Conservation (phyloP, 2,797 vertebrate genomes). For the Mastacembelus armatus region DNA sequence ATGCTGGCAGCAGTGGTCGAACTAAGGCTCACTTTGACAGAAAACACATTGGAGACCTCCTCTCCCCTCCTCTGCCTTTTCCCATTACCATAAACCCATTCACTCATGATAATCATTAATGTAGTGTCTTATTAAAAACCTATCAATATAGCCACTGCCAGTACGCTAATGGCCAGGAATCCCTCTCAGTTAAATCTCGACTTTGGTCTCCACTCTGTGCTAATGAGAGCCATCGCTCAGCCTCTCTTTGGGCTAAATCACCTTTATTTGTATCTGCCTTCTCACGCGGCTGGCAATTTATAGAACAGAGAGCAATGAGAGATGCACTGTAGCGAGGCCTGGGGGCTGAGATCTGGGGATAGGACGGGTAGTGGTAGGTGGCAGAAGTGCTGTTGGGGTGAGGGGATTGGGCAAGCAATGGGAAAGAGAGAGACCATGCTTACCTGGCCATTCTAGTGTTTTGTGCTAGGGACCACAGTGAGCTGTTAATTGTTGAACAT, state of each 20-base stretch:
- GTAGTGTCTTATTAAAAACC: slow-evolving; percentile 90
- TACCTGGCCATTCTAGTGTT: slow-evolving; percentile 68
- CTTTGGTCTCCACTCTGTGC: slow-evolving; percentile 86
- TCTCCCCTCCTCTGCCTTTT: slow-evolving; percentile 78
- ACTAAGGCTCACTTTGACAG: slow-evolving; percentile 71
- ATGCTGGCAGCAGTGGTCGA: slow-evolving; percentile 49
- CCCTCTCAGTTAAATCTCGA: slow-evolving; percentile 87
- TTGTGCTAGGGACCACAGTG: slow-evolving; percentile 60
- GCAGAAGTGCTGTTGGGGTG: neutral
- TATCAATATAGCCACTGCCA: slow-evolving; percentile 87
- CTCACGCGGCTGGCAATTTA: slow-evolving; percentile 81
- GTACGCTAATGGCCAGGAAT: slow-evolving; percentile 86
- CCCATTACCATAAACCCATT: slow-evolving; percentile 87
- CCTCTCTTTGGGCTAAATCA: slow-evolving; percentile 89
- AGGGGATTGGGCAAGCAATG: slow-evolving; percentile 5
- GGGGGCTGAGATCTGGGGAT: slow-evolving; percentile 48
- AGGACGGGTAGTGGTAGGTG: slow-evolving; percentile 27
- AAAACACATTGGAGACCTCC: slow-evolving; percentile 81
- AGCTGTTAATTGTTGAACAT: slow-evolving; percentile 82
- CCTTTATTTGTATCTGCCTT: slow-evolving; percentile 90
- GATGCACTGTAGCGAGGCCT: slow-evolving; percentile 76
- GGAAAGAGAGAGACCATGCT: slow-evolving; percentile 41
- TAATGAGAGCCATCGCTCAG: slow-evolving; percentile 90
- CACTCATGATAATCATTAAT: slow-evolving; percentile 89
- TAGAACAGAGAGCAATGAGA: slow-evolving; percentile 76